Evolutionary conservation across 2,113 vertebrate species (phyloP).

Genomic region (Thunnus thynnus): DNA sequence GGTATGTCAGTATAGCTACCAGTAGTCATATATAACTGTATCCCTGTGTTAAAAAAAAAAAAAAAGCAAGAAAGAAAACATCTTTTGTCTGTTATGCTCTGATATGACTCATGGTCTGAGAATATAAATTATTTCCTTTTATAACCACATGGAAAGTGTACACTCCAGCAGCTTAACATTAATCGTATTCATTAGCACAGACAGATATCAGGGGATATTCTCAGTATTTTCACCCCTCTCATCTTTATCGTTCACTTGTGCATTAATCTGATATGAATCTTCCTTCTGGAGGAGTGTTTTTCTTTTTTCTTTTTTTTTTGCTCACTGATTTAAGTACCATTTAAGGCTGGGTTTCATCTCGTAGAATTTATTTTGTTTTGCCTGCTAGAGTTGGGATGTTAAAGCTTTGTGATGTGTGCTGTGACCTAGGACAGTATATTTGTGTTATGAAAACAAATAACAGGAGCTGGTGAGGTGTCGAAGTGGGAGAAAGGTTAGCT

Average conservation of each 20-base stretch:
- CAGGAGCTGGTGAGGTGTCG: slow-evolving; percentile 50
- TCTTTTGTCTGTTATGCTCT: slow-evolving; percentile 38
- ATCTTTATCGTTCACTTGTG: slow-evolving; percentile 78
- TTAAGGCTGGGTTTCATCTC: slow-evolving; percentile 40
- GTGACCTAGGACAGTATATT: slow-evolving; percentile 56
- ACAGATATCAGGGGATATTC: slow-evolving; percentile 70
- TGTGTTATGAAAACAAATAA: slow-evolving; percentile 69
- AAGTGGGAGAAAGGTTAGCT: slow-evolving; percentile 64
- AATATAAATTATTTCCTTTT: slow-evolving; percentile 60
- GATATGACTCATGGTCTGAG: slow-evolving; percentile 59
- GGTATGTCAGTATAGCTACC: slow-evolving; percentile 21
- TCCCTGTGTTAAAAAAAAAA: slow-evolving; percentile 12
- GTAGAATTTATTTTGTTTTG: slow-evolving; percentile 31
- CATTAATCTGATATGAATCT: slow-evolving; percentile 78
- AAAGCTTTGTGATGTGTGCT: slow-evolving; percentile 47
- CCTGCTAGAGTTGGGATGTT: slow-evolving; percentile 39
- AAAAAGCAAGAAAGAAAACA: not conserved
- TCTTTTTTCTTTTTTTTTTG: slow-evolving; percentile 8
- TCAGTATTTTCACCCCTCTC: slow-evolving; percentile 70
- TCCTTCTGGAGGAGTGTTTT: slow-evolving; percentile 57
- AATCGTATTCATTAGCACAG: slow-evolving; percentile 81
- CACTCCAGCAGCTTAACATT: slow-evolving; percentile 78
- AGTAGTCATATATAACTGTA: slow-evolving; percentile 33
- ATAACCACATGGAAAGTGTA: slow-evolving; percentile 71
- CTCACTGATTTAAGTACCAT: slow-evolving; percentile 49